Conservation (phyloP, 2,888 invertebrate species). For the Limnephilus lunatus region DNA sequence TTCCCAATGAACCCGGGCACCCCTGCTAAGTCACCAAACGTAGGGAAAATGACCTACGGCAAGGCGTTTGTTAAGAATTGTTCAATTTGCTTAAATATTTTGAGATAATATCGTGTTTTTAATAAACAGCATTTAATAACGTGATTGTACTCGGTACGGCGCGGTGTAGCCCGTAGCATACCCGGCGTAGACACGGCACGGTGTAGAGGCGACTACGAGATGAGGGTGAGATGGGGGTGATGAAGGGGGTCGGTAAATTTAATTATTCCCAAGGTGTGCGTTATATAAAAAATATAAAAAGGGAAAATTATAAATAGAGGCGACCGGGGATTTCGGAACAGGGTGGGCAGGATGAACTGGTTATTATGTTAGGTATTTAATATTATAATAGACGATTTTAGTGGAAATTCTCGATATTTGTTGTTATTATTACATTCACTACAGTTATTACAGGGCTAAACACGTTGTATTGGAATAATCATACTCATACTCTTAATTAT, state of each 20-base stretch:
- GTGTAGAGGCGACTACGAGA: conserved; percentile 26
- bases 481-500: too few relatives aligned
- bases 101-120: not conserved
- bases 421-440: not conserved
- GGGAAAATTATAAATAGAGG: conserved; percentile 64
- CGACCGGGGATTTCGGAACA: conserved; percentile 58
- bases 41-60: too few relatives aligned
- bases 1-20: too few relatives aligned
- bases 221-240: conserved; percentile 57
- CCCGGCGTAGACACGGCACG: conserved; percentile 1
- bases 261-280: conserved; percentile 66
- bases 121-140: conserved; percentile 38
- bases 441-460: too few relatives aligned
- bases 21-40: too few relatives aligned
- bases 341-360: conserved; percentile 39
- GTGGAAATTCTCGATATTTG: not conserved
- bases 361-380: not conserved
- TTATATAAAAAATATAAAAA: conserved; percentile 65
- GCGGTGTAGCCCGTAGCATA: not conserved
- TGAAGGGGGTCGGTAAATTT: conserved; percentile 65
- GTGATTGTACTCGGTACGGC: not conserved
- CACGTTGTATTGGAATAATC: too few relatives aligned
- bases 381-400: not conserved
- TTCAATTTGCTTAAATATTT: not conserved
- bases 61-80: too few relatives aligned